These are phyloP conservation scores for Drosophila dunni DNA, from an alignment of 1,140 invertebrate species.

Conservation along the genomic window DNA sequence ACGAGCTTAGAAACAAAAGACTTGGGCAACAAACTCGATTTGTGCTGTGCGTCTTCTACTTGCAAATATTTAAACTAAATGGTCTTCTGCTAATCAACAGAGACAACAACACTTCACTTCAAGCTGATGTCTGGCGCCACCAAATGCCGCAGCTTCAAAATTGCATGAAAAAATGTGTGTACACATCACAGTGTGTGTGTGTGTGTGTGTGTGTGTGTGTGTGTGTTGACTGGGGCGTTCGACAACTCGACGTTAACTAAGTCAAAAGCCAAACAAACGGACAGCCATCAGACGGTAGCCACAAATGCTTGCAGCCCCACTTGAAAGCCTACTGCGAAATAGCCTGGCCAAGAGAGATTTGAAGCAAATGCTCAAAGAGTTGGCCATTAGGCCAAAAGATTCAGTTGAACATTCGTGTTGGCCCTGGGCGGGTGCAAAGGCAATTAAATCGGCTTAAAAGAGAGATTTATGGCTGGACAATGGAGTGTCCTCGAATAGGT, in stretches of 20 bases:
- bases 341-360: constrained; percentile 27
- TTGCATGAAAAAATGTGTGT: constrained; percentile 64
- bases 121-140: constrained; percentile 56
- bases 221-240: constrained; percentile 41
- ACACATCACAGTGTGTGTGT: background rate
- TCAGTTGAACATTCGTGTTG: constrained; percentile 26
- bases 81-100: constrained; percentile 68
- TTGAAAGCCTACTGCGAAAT: constrained; percentile 58
- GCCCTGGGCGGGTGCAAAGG: constrained; percentile 43
- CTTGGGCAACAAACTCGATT: constrained; percentile 56
- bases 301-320: constrained; percentile 47
- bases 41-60: background rate
- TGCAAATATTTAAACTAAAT: constrained; percentile 65
- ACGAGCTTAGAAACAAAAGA: constrained; percentile 57
- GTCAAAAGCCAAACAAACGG: constrained; percentile 77
- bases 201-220: constrained; percentile 24
- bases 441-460: constrained; percentile 50
- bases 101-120: constrained; percentile 54
- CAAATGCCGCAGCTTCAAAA: constrained; percentile 69
- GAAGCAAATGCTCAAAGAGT: constrained; percentile 47
- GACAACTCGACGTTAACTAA: constrained; percentile 64
- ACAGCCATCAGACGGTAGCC: constrained; percentile 79
- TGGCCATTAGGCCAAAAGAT: constrained; percentile 35
- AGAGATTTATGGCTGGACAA: constrained; percentile 15
- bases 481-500: constrained; percentile 9